Percentiles rank a stretch among this genome's conserved stretches.
Conservation (phyloP, 2,113 vertebrate genomes). For the Vidua chalybeata region DNA sequence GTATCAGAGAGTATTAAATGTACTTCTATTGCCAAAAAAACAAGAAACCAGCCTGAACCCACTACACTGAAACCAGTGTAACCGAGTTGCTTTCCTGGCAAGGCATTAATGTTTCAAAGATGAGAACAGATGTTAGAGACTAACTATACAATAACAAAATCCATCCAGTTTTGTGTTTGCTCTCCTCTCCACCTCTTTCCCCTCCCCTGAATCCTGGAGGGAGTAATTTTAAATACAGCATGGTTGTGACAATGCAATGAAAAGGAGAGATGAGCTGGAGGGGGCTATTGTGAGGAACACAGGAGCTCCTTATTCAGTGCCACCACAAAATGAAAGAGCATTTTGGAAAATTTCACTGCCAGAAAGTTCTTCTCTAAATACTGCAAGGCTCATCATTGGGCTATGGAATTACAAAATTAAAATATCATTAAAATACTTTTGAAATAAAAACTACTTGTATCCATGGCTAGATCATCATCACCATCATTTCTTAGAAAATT, state of each 20-base stretch:
- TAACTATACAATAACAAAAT: not conserved
- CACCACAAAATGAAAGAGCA: slow-evolving; percentile 3
- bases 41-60: not conserved
- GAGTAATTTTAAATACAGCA: not conserved
- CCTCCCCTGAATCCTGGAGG: not conserved
- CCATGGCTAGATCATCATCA: not conserved
- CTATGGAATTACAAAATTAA: not conserved
- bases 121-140: not conserved
- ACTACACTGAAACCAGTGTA: not conserved
- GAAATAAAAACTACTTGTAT: not conserved
- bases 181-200: not conserved
- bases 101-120: not conserved
- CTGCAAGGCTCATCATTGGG: not conserved
- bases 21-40: not conserved
- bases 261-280: slow-evolving; percentile 62
- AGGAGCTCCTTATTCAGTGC: slow-evolving; percentile 35
- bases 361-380: slow-evolving; percentile 2
- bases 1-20: not conserved
- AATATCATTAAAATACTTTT: not conserved
- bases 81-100: not conserved
- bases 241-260: slow-evolving; percentile 35
- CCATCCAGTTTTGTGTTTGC: not conserved
- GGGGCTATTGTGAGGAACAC: slow-evolving; percentile 39
- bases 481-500: not conserved
- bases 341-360: not conserved